Evolutionary conservation across 2,888 invertebrate genomes (phyloP).

Genomic region (Sarcophaga caerulescens): DNA sequence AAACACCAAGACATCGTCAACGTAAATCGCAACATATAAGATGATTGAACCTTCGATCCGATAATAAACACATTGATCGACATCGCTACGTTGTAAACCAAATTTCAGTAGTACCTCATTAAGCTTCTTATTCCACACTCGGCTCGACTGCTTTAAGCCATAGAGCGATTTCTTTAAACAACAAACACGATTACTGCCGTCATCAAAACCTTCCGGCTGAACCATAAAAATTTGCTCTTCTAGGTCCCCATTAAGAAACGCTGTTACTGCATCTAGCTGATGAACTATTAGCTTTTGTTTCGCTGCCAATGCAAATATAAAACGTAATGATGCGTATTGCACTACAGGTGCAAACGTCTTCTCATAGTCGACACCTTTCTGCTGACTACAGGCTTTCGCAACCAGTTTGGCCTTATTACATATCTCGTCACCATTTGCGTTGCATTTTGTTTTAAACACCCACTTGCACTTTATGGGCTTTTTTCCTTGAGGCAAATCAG

Average conservation of each 20-base stretch:
- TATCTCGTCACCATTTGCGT: conserved; percentile 56
- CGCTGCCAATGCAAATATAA: conserved; percentile 41
- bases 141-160: conserved; percentile 33
- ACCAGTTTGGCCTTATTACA: conserved; percentile 53
- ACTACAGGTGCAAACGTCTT: conserved; percentile 48
- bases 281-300: conserved; percentile 44
- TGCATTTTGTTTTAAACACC: conserved; percentile 54
- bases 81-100: not conserved
- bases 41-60: no score
- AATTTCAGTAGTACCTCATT: not conserved
- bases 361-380: conserved; percentile 50
- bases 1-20: not conserved
- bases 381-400: conserved; percentile 52
- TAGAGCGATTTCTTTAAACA: conserved; percentile 42
- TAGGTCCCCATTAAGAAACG: conserved; percentile 39
- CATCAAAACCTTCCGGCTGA: conserved; percentile 19
- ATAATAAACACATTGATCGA: not conserved
- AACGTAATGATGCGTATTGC: conserved; percentile 42
- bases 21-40: no score
- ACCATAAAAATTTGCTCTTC: conserved; percentile 31
- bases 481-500: conserved; percentile 62
- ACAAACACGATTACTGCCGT: conserved; percentile 21
- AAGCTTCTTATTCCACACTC: conserved; percentile 9
- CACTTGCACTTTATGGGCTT: conserved; percentile 70
- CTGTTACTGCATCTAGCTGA: conserved; percentile 57